Percentiles rank a stretch among this genome's conserved stretches.
phyloP scores from a whole-genome alignment of 2,797 vertebrate species.

The Okamejei kenojei region DNA sequence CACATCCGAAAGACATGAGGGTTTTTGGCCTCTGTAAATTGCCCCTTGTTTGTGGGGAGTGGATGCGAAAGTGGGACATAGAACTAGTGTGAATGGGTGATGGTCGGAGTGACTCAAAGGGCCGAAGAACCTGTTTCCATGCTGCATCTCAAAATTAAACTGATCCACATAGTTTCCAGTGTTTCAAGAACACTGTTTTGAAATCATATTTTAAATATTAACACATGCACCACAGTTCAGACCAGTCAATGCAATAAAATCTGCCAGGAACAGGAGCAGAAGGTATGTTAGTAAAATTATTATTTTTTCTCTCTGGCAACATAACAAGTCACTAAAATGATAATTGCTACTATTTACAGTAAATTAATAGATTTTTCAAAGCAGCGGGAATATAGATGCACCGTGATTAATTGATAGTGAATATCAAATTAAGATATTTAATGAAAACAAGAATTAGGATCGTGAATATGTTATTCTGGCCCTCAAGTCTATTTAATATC shows the following conservation, averaged over 20 bases:
- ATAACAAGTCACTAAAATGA: background rate
- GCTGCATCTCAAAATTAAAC: too few relatives aligned
- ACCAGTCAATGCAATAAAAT: background rate
- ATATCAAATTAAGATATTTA: background rate
- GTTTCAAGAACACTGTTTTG: background rate
- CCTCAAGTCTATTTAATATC: too few relatives aligned
- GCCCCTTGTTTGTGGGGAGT: too few relatives aligned
- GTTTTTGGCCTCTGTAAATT: too few relatives aligned
- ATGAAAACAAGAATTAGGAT: too few relatives aligned
- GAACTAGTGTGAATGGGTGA: too few relatives aligned
- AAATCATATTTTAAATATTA: background rate
- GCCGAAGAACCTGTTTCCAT: too few relatives aligned
- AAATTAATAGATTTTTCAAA: constrained; percentile 8
- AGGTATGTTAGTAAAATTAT: background rate
- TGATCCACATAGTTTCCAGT: background rate
- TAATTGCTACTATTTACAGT: background rate
- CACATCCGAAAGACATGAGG: too few relatives aligned
- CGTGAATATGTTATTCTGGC: too few relatives aligned
- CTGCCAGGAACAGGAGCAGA: background rate
- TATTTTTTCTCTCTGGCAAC: background rate
- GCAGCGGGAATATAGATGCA: background rate
- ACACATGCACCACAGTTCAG: background rate
- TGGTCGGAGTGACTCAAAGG: too few relatives aligned
- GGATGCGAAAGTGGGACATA: too few relatives aligned
- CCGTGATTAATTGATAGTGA: background rate